These are phyloP conservation scores for Drosophila watanabei DNA, from an alignment of 1,140 invertebrate species.

Conservation along the genomic window DNA sequence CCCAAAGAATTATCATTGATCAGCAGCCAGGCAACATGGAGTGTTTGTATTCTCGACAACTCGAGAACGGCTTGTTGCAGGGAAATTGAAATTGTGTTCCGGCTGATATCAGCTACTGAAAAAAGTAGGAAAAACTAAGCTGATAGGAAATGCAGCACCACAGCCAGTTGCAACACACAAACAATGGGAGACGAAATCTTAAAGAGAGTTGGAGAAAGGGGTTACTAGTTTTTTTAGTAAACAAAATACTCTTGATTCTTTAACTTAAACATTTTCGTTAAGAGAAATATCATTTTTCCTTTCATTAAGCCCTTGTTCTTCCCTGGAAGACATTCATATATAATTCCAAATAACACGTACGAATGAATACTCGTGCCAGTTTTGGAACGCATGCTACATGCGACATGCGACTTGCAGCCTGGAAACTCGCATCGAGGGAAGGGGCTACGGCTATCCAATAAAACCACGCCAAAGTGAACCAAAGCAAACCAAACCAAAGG, in stretches of 20 bases:
- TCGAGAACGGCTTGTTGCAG: constrained; percentile 22
- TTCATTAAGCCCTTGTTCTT: not conserved
- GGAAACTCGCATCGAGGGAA: constrained; percentile 1
- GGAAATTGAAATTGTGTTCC: constrained; percentile 56
- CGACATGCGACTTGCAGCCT: constrained; percentile 66
- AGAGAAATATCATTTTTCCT: not conserved
- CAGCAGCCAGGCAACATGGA: constrained; percentile 36
- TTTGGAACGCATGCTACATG: constrained; percentile 25
- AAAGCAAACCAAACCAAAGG: constrained; percentile 48
- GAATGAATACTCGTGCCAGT: constrained; percentile 46
- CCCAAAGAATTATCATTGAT: constrained; percentile 71
- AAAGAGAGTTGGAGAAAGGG: not conserved
- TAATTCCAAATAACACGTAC: constrained; percentile 38
- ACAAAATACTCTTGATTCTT: not conserved
- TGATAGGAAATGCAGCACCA: constrained; percentile 32
- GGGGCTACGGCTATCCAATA: constrained; percentile 9
- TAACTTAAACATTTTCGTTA: not conserved
- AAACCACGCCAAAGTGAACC: constrained; percentile 30
- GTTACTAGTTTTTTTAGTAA: too few relatives aligned
- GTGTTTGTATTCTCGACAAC: constrained; percentile 36
- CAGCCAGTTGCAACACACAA: not conserved
- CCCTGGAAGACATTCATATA: constrained; percentile 40
- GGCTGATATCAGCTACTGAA: constrained; percentile 44
- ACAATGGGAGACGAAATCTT: not conserved
- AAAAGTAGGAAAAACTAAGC: constrained; percentile 18